A percentile compares a stretch with the other conserved stretches of the same genome.
phyloP scores from a whole-genome alignment of 1,140 invertebrate species.

The Schlechtendalia chinensis region DNA sequence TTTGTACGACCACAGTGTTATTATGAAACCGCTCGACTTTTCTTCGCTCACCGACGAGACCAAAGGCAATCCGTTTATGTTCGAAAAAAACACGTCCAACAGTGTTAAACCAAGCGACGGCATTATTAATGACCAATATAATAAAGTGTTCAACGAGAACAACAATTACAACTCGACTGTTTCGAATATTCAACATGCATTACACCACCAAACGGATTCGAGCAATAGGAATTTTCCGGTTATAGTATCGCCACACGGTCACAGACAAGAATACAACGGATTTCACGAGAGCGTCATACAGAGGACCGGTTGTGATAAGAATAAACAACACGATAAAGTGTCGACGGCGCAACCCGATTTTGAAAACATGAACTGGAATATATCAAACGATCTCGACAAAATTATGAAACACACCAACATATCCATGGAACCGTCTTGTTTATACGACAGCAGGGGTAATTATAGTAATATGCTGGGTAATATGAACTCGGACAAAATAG shows the following conservation, averaged over 20 bases:
- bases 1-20: constrained; percentile 27
- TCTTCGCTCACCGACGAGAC: constrained; percentile 36
- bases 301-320: constrained; percentile 39
- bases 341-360: constrained; percentile 6
- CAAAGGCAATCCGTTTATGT: constrained; percentile 27
- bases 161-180: neutral
- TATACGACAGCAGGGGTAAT: constrained; percentile 26
- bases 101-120: neutral
- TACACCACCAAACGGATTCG: neutral
- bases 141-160: neutral
- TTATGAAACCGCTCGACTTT: constrained; percentile 33
- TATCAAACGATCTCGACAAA: constrained; percentile 30
- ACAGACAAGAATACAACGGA: constrained; percentile 20
- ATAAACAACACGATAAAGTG: constrained; percentile 30
- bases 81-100: neutral
- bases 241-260: constrained; percentile 17
- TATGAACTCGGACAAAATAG: constrained; percentile 9
- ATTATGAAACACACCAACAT: constrained; percentile 14
- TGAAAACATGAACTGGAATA: constrained; percentile 31
- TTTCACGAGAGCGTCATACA: constrained; percentile 45
- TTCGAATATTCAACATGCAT: neutral
- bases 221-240: constrained; percentile 36
- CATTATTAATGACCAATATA: neutral
- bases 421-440: constrained; percentile 9
- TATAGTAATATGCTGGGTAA: constrained; percentile 8